Conservation (phyloP, 2,113 vertebrate genomes). For the Seriola quinqueradiata region DNA sequence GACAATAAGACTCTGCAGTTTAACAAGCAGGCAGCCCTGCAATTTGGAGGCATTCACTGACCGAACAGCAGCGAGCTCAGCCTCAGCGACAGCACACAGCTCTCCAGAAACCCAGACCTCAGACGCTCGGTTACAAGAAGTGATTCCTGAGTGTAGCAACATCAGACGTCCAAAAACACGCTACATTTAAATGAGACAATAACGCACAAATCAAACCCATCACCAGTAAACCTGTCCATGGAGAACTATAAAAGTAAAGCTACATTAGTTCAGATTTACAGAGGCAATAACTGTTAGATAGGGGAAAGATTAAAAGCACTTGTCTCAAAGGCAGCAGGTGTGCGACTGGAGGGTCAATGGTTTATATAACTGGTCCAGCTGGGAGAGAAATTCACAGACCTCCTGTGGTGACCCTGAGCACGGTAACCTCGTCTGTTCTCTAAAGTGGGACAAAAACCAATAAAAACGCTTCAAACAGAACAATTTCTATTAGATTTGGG, state of each 20-base stretch:
- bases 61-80: not conserved
- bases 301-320: not conserved
- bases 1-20: not conserved
- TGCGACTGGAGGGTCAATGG: conserved; percentile 39
- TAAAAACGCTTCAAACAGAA: not conserved
- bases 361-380: conserved; percentile 27
- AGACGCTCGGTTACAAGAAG: not conserved
- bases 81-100: too few species aligned
- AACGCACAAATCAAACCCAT: not conserved
- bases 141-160: too few species aligned
- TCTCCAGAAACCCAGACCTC: not conserved
- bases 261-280: conserved; percentile 16
- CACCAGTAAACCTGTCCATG: not conserved
- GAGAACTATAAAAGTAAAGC: not conserved
- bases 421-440: not conserved
- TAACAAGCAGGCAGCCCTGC: not conserved
- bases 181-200: not conserved
- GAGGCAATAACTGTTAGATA: conserved; percentile 6
- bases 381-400: conserved; percentile 18
- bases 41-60: not conserved
- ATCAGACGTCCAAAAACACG: not conserved
- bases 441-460: rapidly evolving
- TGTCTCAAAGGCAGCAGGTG: conserved; percentile 34
- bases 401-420: not conserved
- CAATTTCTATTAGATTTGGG: not conserved